Evolutionary conservation across 2,797 vertebrate species (phyloP).

Genomic region (Novumbra hubbsi): DNA sequence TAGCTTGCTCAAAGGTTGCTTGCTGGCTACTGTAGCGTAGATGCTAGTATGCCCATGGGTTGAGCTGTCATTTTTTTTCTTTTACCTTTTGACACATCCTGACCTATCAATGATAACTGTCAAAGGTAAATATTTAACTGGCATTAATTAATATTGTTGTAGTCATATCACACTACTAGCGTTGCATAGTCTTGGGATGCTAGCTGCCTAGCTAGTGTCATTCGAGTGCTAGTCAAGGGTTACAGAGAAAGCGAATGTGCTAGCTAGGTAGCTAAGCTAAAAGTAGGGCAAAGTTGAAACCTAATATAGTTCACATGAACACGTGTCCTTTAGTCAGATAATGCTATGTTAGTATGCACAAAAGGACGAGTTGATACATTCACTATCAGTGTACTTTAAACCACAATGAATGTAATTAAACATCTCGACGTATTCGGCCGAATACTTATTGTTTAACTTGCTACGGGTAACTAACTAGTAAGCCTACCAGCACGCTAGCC

Average conservation of each 20-base stretch:
- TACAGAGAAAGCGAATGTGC: background rate
- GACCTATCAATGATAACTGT: background rate
- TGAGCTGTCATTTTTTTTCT: background rate
- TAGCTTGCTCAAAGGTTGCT: no score
- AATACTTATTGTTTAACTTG: background rate
- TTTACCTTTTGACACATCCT: background rate
- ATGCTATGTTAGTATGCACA: background rate
- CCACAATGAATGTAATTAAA: background rate
- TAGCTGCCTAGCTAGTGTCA: background rate
- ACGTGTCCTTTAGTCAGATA: slow-evolving; percentile 20
- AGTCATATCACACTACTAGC: background rate
- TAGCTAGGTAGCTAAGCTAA: background rate
- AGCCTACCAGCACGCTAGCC: background rate
- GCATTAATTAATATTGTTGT: background rate
- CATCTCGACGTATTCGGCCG: background rate
- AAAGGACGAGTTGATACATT: background rate
- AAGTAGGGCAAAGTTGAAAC: slow-evolving; percentile 73
- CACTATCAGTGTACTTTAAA: background rate
- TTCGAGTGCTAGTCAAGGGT: no score
- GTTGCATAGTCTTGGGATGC: background rate
- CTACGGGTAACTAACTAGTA: background rate
- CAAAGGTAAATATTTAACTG: background rate
- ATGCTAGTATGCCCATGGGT: no score
- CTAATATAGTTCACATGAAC: slow-evolving; percentile 39
- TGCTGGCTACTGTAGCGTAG: no score